phyloP scores from a whole-genome alignment of 2,797 vertebrate species.

The Alcedo atthis region DNA sequence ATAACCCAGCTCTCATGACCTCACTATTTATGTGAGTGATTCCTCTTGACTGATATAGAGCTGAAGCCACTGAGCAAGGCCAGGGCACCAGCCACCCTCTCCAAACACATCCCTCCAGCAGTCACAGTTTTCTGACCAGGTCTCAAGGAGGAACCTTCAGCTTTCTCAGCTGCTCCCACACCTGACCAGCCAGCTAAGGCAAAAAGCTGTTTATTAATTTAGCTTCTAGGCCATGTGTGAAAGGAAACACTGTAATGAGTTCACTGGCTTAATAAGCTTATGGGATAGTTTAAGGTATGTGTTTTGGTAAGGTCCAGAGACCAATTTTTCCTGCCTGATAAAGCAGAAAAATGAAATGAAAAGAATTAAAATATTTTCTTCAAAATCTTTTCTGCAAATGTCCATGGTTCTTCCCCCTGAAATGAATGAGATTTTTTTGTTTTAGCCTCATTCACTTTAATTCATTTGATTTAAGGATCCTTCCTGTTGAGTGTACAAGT shows the following conservation, averaged over 20 bases:
- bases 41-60: not conserved
- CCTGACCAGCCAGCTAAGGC: not conserved
- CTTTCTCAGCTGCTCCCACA: not conserved
- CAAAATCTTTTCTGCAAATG: not conserved
- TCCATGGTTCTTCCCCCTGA: not conserved
- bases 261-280: not conserved
- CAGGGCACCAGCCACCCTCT: not conserved
- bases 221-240: not conserved
- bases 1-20: not conserved
- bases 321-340: not conserved
- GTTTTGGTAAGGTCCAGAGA: conserved; percentile 1
- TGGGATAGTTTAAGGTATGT: not conserved
- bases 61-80: rapidly evolving
- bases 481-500: not conserved
- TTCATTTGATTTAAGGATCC: not conserved
- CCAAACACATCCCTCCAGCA: rapidly evolving
- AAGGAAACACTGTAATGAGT: not conserved
- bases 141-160: not conserved
- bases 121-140: not conserved
- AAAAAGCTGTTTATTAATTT: not conserved
- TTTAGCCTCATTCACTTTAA: not conserved
- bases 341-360: not conserved
- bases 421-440: not conserved
- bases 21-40: not conserved
- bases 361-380: conserved; percentile 7